Conservation (phyloP, 2,113 vertebrate species). For the Platysteira castanea region DNA sequence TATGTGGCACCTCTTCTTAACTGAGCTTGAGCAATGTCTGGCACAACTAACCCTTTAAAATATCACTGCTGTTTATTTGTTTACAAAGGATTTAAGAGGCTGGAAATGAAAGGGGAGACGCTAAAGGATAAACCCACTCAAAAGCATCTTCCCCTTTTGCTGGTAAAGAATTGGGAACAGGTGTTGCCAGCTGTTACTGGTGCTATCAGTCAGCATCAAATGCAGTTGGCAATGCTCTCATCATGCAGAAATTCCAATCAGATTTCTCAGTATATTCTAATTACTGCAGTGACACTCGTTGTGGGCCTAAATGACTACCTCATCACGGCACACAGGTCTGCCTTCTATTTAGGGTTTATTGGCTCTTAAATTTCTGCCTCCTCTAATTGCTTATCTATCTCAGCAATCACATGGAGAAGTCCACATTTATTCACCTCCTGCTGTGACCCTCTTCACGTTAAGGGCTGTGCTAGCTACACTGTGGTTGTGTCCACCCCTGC, state of each 20-base stretch:
- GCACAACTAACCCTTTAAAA: not conserved
- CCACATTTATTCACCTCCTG: not conserved
- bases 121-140: not conserved
- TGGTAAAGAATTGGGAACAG: not conserved
- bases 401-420: not conserved
- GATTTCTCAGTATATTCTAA: slow-evolving; percentile 38
- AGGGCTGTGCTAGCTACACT: not conserved
- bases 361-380: not conserved
- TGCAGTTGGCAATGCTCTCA: slow-evolving; percentile 4
- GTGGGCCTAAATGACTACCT: slow-evolving; percentile 22
- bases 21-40: not conserved
- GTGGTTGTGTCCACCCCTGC: not conserved
- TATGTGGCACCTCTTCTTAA: not conserved
- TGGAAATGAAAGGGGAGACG: not conserved
- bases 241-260: slow-evolving; percentile 51
- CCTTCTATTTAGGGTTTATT: not conserved
- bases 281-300: slow-evolving; percentile 32
- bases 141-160: not conserved
- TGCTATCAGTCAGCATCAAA: slow-evolving; percentile 7
- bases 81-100: not conserved
- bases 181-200: not conserved
- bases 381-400: not conserved
- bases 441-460: not conserved
- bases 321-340: not conserved
- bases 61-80: not conserved